Evolutionary conservation across 1,140 invertebrate genomes (phyloP), one percentile per base, ranked within the genome.

Genomic region (Proctacanthus coquilletti): DNA sequence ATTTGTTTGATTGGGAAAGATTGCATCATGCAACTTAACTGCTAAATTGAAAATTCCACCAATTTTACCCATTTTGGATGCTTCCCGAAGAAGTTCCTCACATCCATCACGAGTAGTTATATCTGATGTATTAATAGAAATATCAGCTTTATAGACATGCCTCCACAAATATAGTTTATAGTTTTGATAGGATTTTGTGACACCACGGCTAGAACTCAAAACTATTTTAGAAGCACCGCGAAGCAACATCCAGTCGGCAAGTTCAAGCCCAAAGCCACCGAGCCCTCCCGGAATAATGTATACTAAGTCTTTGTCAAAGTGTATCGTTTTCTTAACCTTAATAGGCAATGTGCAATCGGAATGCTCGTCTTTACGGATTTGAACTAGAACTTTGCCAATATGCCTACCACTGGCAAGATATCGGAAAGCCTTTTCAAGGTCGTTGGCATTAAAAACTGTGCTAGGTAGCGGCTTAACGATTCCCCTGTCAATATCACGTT

Each of bases 211-310:
- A 2, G 85, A 88, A 1, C 77, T 85, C 0, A 95, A 62, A 2
- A 93, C 63, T 1, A 96, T 45, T 48, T 79, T 80, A 40, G 63
- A 73, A 5, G 77, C 84, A 2, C 87, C 88, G 50, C 85, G 66
- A 18, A 80, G 52, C 11, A 85, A 69, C 39, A 94, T 64, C 87
- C 88, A 94, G 51, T 89, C 77, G 3, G 76, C 74, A 31, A 95
- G 53, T 56, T 95, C 89, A n/a, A 96, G 63, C 21, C 88, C 89
- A 56, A 96, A 89, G 2, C 87, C 86, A 20, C 86, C 88, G 0
- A 93, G 63, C 40, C 89, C 89, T 25, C 89, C 75, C 3, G 69
- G 61, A 1, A 79, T 65, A 0, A 77, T 50, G 44, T 74, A 76
- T 4, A 61, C 61, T 13, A 60, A 39, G 11, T 67, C 50, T 1